Evolutionary conservation across 30 jellyfish, hydroid and myxozoan species (phyloP).

Genomic region (Turritopsis dohrnii): DNA sequence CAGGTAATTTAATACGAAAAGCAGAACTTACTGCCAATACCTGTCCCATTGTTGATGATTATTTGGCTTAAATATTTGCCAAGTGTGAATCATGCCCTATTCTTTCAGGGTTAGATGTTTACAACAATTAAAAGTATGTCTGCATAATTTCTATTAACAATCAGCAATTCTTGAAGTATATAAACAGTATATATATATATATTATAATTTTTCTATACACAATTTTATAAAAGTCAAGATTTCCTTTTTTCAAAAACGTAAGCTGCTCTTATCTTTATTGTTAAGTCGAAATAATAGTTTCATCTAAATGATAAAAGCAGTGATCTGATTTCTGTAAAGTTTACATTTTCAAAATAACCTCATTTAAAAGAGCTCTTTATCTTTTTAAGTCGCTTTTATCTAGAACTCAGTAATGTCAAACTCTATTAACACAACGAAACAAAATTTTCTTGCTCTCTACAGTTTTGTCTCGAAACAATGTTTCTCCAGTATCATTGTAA

Average conservation of each 20-base stretch:
- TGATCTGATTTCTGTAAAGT: not conserved
- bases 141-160: too few relatives aligned
- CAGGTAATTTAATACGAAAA: constrained; percentile 77
- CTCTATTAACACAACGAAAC: not conserved
- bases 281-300: not conserved
- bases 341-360: not conserved
- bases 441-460: not conserved
- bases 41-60: not conserved
- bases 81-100: too few relatives aligned
- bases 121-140: too few relatives aligned
- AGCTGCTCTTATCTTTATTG: not conserved
- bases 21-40: too few relatives aligned
- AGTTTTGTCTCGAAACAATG: not conserved
- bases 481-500: not conserved
- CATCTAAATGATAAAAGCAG: not conserved
- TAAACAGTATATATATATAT: too few relatives aligned
- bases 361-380: not conserved
- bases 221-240: not conserved
- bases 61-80: too few relatives aligned
- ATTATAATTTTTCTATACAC: not conserved
- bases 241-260: not conserved
- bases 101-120: too few relatives aligned
- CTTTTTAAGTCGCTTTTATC: not conserved
- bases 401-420: not conserved
- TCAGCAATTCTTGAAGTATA: too few relatives aligned